Conservation (phyloP, 2,113 vertebrate species). For the Ictalurus punctatus region DNA sequence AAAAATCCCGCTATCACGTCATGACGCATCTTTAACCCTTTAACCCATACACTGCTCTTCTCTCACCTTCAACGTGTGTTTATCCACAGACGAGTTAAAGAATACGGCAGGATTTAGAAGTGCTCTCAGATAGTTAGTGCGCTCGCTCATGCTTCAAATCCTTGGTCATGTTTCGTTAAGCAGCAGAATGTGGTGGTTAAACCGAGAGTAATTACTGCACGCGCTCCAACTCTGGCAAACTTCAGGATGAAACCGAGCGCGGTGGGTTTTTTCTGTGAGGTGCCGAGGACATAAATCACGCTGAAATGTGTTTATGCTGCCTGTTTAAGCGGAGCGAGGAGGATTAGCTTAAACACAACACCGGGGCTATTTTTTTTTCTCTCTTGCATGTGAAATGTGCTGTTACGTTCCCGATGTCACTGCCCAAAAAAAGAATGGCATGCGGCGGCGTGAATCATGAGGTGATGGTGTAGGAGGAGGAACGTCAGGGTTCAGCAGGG, state of each 20-base stretch:
- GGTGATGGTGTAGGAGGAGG: not conserved
- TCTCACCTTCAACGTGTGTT: not conserved
- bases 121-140: not conserved
- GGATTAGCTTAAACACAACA: constrained; percentile 39
- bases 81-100: not conserved
- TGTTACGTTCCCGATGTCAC: constrained; percentile 41
- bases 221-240: constrained; percentile 71
- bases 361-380: constrained; percentile 10
- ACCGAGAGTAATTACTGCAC: constrained; percentile 60
- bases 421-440: constrained; percentile 52
- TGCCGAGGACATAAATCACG: constrained; percentile 59
- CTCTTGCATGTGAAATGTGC: constrained; percentile 52
- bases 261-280: not conserved
- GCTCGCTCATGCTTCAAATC: not conserved
- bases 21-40: not conserved
- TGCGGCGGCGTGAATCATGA: not conserved
- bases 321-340: constrained; percentile 48
- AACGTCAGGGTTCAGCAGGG: not conserved
- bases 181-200: constrained; percentile 5
- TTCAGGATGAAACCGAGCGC: constrained; percentile 67
- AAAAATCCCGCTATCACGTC: not conserved
- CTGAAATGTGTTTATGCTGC: constrained; percentile 68
- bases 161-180: constrained; percentile 54
- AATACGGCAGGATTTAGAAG: not conserved
- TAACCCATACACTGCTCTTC: not conserved